phyloP scores from a whole-genome alignment of 2,113 vertebrate genomes.

The Cranoglanis bouderius region DNA sequence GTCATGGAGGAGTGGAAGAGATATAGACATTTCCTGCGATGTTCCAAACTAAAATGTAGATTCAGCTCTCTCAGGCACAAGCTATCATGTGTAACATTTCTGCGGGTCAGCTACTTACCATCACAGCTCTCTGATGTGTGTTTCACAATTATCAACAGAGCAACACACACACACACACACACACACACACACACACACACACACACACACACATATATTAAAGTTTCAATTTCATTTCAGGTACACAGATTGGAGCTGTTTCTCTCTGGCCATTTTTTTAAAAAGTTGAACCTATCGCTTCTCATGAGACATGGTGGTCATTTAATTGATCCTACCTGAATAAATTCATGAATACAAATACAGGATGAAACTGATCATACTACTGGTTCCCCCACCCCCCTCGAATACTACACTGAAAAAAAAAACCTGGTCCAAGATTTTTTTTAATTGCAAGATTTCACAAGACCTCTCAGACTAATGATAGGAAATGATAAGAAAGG shows the following conservation, averaged over 20 bases:
- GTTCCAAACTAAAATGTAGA: not conserved
- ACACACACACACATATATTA: not conserved
- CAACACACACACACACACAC: not conserved
- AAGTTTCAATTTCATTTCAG: not conserved
- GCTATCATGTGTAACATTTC: not conserved
- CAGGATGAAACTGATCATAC: not conserved
- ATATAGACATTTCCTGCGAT: not conserved
- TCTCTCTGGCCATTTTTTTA: not conserved
- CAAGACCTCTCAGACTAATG: not conserved
- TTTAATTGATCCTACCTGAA: not conserved
- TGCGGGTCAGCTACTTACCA: not conserved
- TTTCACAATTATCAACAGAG: too few relatives aligned
- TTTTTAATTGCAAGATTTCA: not conserved
- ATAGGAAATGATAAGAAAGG: not conserved
- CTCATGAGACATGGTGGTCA: not conserved
- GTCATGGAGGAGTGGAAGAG: too few relatives aligned
- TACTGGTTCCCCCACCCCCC: too few relatives aligned
- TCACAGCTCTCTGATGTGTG: constrained; percentile 17
- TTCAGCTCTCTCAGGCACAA: not conserved
- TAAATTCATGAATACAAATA: constrained; percentile 1
- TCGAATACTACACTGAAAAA: too few relatives aligned
- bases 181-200: not conserved
- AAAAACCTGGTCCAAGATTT: not conserved
- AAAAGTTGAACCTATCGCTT: not conserved
- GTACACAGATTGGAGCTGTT: not conserved